Evolutionary conservation across 2,113 vertebrate genomes (phyloP), one percentile per base, ranked within the genome.

Genomic region (Elephantulus edwardii): DNA sequence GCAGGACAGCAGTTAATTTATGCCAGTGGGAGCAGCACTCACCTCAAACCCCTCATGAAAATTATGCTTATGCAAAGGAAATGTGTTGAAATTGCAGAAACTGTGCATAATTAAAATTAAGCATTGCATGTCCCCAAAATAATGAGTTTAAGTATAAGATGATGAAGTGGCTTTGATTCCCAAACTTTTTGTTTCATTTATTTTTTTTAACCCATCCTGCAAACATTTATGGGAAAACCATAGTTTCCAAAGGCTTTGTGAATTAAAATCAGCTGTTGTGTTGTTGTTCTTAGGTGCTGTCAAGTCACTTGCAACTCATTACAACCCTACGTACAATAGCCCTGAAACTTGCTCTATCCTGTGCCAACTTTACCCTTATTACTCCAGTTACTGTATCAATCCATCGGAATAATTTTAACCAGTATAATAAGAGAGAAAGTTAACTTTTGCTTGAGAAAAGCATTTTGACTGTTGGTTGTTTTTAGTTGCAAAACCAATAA

Each of bases 51-150:
- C 66, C 84, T 94, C 83, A 26, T 30, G 86, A 68, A 93, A 94
- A 86, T 84, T 90, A 52, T 66, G 42, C 83, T 86, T 93, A 83
- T 90, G 92, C 95, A 82, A 38, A 70, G 88, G 90, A 84, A 95
- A 92, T 95, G 88, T 90, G 77, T 71, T 92, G 92, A 94, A 92
- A 96, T 89, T 91, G 28, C 54, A 91, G 77, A 92, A 96, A 89
- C 52, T 85, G 77, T 28, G 48, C 95, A 30, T 93, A 94, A 97
- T 94, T 96, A 94, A 95, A 92, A 84, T 78, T 89, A 91, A 95
- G 94, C 74, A n/a, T 82, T 70, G 30, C 33, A 17, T 56, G n/a
- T 48, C 40, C 68, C 66, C 22, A 8, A 62, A 56, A 66, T 56
- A 35, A 64, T 87, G 76, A 44, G 19, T 58, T n/a, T 93, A 56